A percentile compares a stretch with the other conserved stretches of the same genome.
These are phyloP conservation scores for Aurelia aurita complex sp. Pacific DNA, from an alignment of 30 jellyfish, hydroid and myxozoan genomes.

Conservation along the genomic window DNA sequence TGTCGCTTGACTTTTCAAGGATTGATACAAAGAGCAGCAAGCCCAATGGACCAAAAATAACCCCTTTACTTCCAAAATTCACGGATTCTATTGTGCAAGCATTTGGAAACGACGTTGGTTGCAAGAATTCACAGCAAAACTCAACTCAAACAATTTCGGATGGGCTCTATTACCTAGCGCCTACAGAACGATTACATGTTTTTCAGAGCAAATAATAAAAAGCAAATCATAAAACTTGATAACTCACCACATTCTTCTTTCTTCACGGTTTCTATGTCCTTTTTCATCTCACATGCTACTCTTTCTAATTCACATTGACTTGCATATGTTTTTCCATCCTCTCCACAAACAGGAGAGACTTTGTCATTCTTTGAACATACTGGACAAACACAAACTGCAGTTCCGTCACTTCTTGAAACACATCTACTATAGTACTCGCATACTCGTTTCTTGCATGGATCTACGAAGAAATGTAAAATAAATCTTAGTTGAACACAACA, in stretches of 20 bases:
- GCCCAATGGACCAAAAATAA: too few species aligned
- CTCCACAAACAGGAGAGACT: conserved; percentile 79
- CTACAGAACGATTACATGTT: too few species aligned
- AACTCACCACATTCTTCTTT: conserved; percentile 75
- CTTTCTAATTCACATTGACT: conserved; percentile 65
- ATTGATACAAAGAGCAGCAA: too few species aligned
- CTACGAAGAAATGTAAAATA: neutral
- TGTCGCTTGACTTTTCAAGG: too few species aligned
- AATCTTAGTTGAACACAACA: too few species aligned
- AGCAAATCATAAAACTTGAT: neutral
- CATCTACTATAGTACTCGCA: conserved; percentile 42
- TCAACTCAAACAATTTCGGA: too few species aligned
- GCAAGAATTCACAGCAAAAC: too few species aligned
- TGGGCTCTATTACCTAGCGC: too few species aligned
- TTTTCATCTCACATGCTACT: conserved; percentile 43
- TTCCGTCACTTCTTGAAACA: conserved; percentile 12
- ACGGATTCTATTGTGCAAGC: too few species aligned
- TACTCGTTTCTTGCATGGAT: conserved; percentile 22
- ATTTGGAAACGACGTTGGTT: too few species aligned
- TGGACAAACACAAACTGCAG: conserved; percentile 67
- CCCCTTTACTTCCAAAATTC: too few species aligned
- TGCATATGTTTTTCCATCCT: conserved; percentile 84
- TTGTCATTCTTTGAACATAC: conserved; percentile 14
- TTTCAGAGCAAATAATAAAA: neutral
- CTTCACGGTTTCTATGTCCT: conserved; percentile 23